Conservation (phyloP, 2,113 vertebrate genomes). For the Catharus bicknelli region DNA sequence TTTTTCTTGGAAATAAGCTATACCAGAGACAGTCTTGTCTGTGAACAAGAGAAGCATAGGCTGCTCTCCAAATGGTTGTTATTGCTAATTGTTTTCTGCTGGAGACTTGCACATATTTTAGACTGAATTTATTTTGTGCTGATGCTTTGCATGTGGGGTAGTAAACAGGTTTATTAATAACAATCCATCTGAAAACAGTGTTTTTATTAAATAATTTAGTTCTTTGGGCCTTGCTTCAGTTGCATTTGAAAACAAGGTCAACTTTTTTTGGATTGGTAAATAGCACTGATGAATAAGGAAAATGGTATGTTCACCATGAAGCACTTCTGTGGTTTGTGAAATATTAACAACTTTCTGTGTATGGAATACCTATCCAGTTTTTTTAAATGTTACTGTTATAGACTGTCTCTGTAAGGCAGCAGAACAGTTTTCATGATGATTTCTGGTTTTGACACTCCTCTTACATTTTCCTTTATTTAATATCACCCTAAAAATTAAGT, state of each 20-base stretch:
- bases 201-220: background rate
- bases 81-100: background rate
- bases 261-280: background rate
- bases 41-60: background rate
- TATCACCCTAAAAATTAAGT: background rate
- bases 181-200: background rate
- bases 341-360: background rate
- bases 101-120: background rate
- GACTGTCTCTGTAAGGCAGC: background rate
- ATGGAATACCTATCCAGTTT: background rate
- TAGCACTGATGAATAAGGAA: background rate
- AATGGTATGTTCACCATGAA: background rate
- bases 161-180: background rate
- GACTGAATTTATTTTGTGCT: background rate
- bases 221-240: background rate
- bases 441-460: background rate
- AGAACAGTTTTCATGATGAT: background rate
- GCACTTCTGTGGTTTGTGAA: background rate
- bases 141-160: background rate
- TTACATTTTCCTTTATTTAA: background rate
- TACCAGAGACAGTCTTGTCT: background rate
- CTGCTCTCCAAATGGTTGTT: background rate
- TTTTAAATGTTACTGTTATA: background rate
- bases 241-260: background rate
- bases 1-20: background rate